Percentiles rank a stretch among this genome's conserved stretches.
These are phyloP conservation scores for Sipha flava DNA, from an alignment of 1,140 invertebrate genomes.

Conservation along the genomic window DNA sequence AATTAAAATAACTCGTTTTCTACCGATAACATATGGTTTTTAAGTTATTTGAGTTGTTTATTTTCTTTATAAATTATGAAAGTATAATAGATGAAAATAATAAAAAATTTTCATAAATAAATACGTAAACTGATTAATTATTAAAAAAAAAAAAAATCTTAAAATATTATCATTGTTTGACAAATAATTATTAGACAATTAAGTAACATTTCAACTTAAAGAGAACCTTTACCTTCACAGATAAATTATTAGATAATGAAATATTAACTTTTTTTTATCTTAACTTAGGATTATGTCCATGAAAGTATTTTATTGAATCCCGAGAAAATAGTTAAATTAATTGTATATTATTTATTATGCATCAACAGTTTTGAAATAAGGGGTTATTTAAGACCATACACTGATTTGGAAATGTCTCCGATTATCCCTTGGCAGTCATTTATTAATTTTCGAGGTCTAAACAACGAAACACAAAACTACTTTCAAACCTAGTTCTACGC, in stretches of 20 bases:
- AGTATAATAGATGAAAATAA: too few species aligned
- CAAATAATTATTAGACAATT: not conserved
- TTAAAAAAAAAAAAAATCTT: too few species aligned
- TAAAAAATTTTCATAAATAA: too few species aligned
- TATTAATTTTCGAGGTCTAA: slow-evolving; percentile 11
- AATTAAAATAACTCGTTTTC: too few species aligned
- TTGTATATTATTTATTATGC: not conserved
- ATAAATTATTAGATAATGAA: not conserved
- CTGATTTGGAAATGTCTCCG: not conserved
- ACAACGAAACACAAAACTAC: not conserved
- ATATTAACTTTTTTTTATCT: not conserved
- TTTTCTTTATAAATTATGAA: too few species aligned
- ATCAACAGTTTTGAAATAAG: not conserved
- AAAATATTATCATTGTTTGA: not conserved
- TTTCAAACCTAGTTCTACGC: not conserved
- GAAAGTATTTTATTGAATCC: not conserved
- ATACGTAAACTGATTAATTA: too few species aligned
- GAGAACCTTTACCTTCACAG: too few species aligned
- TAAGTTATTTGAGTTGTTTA: too few species aligned
- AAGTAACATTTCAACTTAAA: not conserved
- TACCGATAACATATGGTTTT: too few species aligned
- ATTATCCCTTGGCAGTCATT: not conserved
- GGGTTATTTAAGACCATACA: not conserved
- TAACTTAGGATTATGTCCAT: not conserved
- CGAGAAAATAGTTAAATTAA: not conserved